Conservation (phyloP, 92 coral and sea anemone genomes). For the Micromussa lordhowensis region DNA sequence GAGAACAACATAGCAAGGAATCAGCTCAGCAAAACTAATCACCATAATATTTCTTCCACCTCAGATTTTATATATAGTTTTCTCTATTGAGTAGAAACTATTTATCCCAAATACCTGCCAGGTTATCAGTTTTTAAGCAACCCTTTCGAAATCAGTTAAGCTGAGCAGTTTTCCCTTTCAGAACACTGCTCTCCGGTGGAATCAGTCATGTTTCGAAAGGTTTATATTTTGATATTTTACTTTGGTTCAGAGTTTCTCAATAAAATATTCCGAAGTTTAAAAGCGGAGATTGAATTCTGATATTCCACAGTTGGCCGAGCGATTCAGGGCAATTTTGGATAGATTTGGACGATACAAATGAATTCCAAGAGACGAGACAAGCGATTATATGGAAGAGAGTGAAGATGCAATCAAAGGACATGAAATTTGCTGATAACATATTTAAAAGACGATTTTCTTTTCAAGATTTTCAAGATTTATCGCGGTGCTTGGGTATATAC, state of each 20-base stretch:
- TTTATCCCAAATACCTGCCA: neutral
- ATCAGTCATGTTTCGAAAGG: neutral
- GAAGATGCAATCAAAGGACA: too few species aligned
- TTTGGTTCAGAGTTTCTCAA: too few species aligned
- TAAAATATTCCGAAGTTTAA: neutral
- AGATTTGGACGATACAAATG: neutral
- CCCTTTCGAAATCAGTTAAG: neutral
- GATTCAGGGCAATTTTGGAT: neutral
- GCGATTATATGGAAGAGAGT: too few species aligned
- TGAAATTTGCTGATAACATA: neutral
- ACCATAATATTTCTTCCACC: neutral
- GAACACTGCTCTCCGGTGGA: neutral
- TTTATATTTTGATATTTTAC: neutral
- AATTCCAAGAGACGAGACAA: too few species aligned
- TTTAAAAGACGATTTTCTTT: slow-evolving; percentile 3
- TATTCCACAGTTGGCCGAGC: neutral
- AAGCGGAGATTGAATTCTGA: neutral
- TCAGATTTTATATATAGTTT: neutral
- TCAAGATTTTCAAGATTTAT: neutral
- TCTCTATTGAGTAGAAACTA: neutral
- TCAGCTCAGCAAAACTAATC: neutral
- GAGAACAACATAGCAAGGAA: too few species aligned
- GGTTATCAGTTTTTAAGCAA: neutral
- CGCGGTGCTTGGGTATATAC: neutral
- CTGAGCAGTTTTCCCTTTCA: too few species aligned